Evolutionary conservation across 2,888 invertebrate species (phyloP).

Genomic region (Torymus aiolomorphi): DNA sequence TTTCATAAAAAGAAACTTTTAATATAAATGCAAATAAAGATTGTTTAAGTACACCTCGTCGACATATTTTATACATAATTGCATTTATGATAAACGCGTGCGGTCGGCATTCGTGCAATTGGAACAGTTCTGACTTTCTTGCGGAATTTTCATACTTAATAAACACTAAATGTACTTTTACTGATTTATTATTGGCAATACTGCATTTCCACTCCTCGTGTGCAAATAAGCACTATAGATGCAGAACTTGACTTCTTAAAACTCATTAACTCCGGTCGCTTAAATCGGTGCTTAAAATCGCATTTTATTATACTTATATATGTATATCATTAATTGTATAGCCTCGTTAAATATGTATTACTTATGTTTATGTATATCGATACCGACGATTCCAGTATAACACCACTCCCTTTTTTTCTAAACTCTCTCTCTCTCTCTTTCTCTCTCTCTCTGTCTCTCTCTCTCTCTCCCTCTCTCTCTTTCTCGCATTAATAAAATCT

Average conservation of each 20-base stretch:
- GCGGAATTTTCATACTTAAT: slow-evolving; percentile 35
- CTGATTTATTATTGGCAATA: slow-evolving; percentile 61
- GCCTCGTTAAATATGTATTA: slow-evolving; percentile 35
- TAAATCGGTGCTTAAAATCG: slow-evolving; percentile 26
- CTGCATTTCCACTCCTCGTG: slow-evolving; percentile 64
- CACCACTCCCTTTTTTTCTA: slow-evolving; percentile 35
- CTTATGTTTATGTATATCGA: slow-evolving; percentile 43
- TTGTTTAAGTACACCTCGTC: slow-evolving; percentile 30
- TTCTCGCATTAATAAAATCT: slow-evolving; percentile 67
- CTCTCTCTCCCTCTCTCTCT: slow-evolving; percentile 50
- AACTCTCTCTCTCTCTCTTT: slow-evolving; percentile 10
- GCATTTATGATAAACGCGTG: slow-evolving; percentile 55
- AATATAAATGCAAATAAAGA: slow-evolving; percentile 32
- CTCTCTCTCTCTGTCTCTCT: slow-evolving; percentile 40
- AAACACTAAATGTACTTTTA: slow-evolving; percentile 47
- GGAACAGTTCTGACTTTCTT: slow-evolving; percentile 51
- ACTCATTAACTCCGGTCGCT: slow-evolving; percentile 4
- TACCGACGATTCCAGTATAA: slow-evolving; percentile 45
- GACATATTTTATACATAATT: slow-evolving; percentile 41
- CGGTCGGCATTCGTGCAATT: slow-evolving; percentile 55
- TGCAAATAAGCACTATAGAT: slow-evolving; percentile 35
- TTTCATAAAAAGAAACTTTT: slow-evolving; percentile 7
- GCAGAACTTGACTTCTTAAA: slow-evolving; percentile 28
- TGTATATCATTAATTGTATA: slow-evolving; percentile 42
- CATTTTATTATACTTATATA: neutral